Percentiles rank a stretch among this genome's conserved stretches.
Conservation (phyloP, 2,888 invertebrate genomes). For the Apamea sordens region DNA sequence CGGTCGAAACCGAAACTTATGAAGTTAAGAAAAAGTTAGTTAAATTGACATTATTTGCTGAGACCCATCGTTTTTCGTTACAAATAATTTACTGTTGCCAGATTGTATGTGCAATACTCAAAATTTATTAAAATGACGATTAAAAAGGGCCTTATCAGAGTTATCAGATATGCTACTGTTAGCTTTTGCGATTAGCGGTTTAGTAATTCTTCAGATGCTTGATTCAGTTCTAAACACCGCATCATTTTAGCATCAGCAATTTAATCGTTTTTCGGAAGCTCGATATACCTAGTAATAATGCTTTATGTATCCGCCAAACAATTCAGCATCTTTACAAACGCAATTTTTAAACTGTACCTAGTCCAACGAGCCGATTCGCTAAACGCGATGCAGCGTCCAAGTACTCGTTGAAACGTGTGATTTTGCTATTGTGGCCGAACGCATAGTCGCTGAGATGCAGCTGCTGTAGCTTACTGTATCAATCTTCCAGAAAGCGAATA, state of each 20-base stretch:
- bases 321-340: neutral
- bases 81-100: no score
- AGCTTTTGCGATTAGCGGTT: no score
- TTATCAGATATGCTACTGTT: no score
- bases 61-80: neutral
- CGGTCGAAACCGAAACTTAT: no score
- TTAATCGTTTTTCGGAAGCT: no score
- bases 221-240: no score
- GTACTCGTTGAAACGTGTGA: neutral
- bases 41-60: neutral
- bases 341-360: neutral
- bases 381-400: neutral
- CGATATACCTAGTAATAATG: no score
- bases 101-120: neutral
- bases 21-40: neutral
- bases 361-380: neutral
- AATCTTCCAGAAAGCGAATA: neutral
- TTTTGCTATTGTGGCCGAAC: neutral
- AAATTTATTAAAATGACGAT: neutral
- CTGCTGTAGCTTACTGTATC: neutral
- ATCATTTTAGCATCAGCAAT: no score
- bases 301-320: neutral
- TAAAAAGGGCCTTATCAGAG: neutral
- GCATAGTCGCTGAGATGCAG: neutral
- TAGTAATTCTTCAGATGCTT: no score